These are phyloP conservation scores for Helicolenus hilgendorfi DNA, from an alignment of 2,797 vertebrate genomes.

Conservation along the genomic window DNA sequence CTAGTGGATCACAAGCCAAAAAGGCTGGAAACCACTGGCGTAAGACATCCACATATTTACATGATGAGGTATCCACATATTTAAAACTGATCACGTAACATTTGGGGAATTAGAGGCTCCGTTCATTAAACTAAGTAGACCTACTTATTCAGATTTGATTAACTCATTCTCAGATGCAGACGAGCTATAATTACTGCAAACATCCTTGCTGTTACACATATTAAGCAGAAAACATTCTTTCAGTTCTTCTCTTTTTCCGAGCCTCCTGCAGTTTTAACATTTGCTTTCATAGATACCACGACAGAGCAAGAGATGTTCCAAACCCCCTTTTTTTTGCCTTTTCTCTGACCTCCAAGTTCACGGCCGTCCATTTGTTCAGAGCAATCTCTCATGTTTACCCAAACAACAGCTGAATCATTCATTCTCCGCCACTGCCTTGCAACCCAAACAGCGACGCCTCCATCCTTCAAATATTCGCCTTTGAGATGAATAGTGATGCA, in stretches of 20 bases:
- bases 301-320: background rate
- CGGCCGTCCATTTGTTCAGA: background rate
- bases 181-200: background rate
- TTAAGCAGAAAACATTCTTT: background rate
- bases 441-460: slow-evolving; percentile 4
- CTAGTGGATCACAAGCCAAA: background rate
- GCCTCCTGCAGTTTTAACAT: background rate
- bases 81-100: slow-evolving; percentile 16
- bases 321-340: background rate
- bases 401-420: slow-evolving; percentile 36
- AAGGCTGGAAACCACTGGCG: background rate
- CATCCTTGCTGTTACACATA: slow-evolving; percentile 5
- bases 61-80: background rate
- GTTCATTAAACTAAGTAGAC: slow-evolving; percentile 3
- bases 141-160: slow-evolving; percentile 10
- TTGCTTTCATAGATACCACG: background rate
- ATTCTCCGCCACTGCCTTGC: slow-evolving; percentile 1
- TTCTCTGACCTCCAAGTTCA: slow-evolving; percentile 28
- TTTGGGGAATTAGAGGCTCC: background rate
- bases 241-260: background rate
- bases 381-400: background rate
- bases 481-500: slow-evolving; percentile 34
- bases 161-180: background rate
- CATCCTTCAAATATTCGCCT: background rate
- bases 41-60: background rate